phyloP scores from a whole-genome alignment of 2,888 invertebrate genomes.

The Prenolepis imparis region DNA sequence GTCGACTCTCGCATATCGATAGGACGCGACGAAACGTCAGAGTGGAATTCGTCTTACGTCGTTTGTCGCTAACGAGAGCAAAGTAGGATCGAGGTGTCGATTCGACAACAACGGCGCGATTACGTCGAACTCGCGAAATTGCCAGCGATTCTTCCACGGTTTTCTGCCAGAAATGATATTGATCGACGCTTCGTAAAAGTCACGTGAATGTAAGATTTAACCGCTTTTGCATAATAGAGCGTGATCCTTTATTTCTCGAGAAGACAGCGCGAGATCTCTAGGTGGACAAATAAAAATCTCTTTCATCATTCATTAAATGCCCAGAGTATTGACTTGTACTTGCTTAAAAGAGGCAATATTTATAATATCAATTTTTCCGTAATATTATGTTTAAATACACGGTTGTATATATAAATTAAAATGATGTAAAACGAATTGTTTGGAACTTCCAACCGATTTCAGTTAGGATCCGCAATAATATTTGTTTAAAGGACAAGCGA shows the following conservation, averaged over 20 bases:
- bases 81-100: constrained; percentile 33
- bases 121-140: constrained; percentile 41
- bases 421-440: neutral
- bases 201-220: constrained; percentile 40
- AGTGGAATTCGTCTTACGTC: constrained; percentile 63
- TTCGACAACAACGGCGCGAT: constrained; percentile 42
- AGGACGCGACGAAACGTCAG: constrained; percentile 66
- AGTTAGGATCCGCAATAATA: constrained; percentile 66
- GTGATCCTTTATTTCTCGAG: neutral
- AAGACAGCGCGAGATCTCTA: neutral
- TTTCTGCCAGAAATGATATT: constrained; percentile 37
- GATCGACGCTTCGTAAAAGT: constrained; percentile 36
- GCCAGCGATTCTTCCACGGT: constrained; percentile 44
- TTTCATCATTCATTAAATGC: constrained; percentile 17
- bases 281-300: constrained; percentile 13
- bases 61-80: constrained; percentile 67
- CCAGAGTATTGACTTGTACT: neutral
- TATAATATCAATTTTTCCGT: neutral
- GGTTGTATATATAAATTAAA: neutral
- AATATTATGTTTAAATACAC: neutral
- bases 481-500: constrained; percentile 78
- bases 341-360: neutral
- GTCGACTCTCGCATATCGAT: constrained; percentile 56
- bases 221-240: constrained; percentile 22
- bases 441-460: constrained; percentile 54